These are phyloP conservation scores for Scolopax mira DNA, from an alignment of 2,113 vertebrate genomes.

Conservation along the genomic window DNA sequence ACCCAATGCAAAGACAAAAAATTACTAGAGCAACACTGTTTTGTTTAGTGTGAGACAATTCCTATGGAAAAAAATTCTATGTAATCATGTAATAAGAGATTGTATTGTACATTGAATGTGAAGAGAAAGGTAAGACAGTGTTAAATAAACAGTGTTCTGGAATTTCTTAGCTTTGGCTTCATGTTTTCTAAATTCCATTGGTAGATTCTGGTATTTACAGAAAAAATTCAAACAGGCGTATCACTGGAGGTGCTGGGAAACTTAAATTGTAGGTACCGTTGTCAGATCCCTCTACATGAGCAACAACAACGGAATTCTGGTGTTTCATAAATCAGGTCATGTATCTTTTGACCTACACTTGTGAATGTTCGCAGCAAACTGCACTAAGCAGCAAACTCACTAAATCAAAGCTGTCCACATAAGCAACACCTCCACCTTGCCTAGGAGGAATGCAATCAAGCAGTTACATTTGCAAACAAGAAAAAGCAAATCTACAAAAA, in stretches of 20 bases:
- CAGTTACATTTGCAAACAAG: not conserved
- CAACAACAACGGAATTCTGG: not conserved
- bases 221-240: not conserved
- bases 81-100: not conserved
- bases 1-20: not conserved
- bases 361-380: not conserved
- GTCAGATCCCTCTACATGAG: not conserved
- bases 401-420: not conserved
- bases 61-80: not conserved
- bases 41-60: fast-evolving
- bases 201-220: not conserved
- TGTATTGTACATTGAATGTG: not conserved
- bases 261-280: not conserved
- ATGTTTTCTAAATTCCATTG: not conserved
- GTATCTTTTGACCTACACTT: not conserved
- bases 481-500: not conserved
- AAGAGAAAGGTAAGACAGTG: not conserved
- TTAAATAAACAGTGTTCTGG: not conserved
- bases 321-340: not conserved
- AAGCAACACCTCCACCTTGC: not conserved
- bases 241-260: not conserved
- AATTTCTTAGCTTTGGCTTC: not conserved
- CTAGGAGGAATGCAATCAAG: not conserved
- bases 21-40: not conserved
- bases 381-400: not conserved